A percentile compares a stretch with the other conserved stretches of the same genome.
Evolutionary conservation across 2,797 vertebrate genomes (phyloP).

Genomic region (Chromis chromis): DNA sequence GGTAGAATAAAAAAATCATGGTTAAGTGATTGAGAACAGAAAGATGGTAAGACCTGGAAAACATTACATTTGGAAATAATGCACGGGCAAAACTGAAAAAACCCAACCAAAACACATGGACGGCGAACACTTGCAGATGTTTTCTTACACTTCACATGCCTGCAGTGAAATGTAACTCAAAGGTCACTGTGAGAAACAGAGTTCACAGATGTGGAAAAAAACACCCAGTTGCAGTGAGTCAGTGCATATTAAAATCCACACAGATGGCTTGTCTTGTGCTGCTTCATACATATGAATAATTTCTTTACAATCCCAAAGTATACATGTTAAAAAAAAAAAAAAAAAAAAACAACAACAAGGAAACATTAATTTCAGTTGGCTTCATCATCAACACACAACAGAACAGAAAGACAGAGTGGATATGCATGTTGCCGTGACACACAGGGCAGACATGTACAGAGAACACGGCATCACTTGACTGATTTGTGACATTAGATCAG

Average conservation of each 20-base stretch:
- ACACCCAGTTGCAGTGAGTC: background rate
- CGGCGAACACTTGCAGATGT: constrained; percentile 9
- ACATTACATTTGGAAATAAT: background rate
- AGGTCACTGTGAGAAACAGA: constrained; percentile 19
- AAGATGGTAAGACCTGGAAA: constrained; percentile 1
- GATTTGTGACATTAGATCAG: constrained; percentile 6
- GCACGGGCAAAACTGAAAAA: background rate
- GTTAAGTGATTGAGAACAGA: constrained; percentile 29
- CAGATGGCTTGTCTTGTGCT: background rate
- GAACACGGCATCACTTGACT: background rate
- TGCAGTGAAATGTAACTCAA: constrained; percentile 29
- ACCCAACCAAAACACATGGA: constrained; percentile 10
- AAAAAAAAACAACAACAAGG: background rate
- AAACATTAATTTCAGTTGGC: constrained; percentile 14
- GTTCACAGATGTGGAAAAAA: constrained; percentile 16
- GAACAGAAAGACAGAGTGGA: background rate
- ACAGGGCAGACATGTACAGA: background rate
- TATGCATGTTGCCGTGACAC: constrained; percentile 10
- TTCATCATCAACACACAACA: constrained; percentile 12
- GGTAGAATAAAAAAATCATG: constrained; percentile 30
- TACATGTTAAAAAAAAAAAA: constrained; percentile 37
- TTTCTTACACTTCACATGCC: constrained; percentile 44
- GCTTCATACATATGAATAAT: background rate
- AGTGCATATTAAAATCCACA: constrained; percentile 25
- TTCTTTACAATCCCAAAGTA: constrained; percentile 1